Percentiles rank a stretch among this genome's conserved stretches.
phyloP scores from a whole-genome alignment of 2,797 vertebrate genomes.

The Anableps anableps region DNA sequence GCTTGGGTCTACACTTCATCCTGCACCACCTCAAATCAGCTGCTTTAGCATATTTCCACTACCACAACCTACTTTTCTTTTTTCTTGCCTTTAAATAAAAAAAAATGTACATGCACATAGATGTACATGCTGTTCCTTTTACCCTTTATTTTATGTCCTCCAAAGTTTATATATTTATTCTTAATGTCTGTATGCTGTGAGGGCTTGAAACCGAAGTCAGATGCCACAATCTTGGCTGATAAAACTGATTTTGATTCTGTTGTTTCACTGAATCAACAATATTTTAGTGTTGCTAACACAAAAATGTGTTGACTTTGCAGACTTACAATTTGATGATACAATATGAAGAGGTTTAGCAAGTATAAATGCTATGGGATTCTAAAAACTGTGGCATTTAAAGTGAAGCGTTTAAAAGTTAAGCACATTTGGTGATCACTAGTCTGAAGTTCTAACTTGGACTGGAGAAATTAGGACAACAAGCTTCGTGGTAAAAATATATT shows the following conservation, averaged over 20 bases:
- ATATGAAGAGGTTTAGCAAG: background rate
- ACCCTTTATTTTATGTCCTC: too few relatives aligned
- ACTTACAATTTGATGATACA: background rate
- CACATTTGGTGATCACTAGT: slow-evolving; percentile 64
- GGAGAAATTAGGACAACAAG: slow-evolving; percentile 47
- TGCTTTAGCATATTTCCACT: too few relatives aligned
- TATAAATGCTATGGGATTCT: slow-evolving; percentile 66
- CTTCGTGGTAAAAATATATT: slow-evolving; percentile 18
- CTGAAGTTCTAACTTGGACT: slow-evolving; percentile 62
- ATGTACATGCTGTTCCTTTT: too few relatives aligned
- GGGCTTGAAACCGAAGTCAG: too few relatives aligned
- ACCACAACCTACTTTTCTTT: too few relatives aligned
- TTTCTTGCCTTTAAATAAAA: too few relatives aligned
- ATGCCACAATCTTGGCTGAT: too few relatives aligned
- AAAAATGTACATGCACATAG: too few relatives aligned
- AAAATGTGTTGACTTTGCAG: slow-evolving; percentile 35
- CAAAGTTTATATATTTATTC: too few relatives aligned
- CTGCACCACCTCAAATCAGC: too few relatives aligned
- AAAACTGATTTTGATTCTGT: background rate
- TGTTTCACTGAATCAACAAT: slow-evolving; percentile 16
- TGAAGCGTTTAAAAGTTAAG: slow-evolving; percentile 71
- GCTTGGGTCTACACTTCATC: too few relatives aligned
- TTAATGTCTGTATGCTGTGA: too few relatives aligned
- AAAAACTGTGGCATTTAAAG: slow-evolving; percentile 40
- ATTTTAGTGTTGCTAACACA: slow-evolving; percentile 20